phyloP scores from a whole-genome alignment of 2,113 vertebrate species.

The Catharus bicknelli region DNA sequence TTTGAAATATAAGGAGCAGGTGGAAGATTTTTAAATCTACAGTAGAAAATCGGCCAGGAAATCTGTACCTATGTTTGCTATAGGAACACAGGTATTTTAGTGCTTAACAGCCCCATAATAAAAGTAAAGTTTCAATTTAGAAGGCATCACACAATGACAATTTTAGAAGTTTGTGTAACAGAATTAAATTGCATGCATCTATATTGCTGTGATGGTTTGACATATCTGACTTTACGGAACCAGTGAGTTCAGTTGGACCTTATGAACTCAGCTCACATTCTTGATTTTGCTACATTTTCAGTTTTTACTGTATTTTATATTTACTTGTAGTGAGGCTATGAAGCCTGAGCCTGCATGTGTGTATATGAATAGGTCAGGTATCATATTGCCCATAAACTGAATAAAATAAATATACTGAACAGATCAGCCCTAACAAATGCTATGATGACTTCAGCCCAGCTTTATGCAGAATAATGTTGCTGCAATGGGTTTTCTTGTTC shows the following conservation, averaged over 20 bases:
- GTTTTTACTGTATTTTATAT: neutral
- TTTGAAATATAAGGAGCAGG: neutral
- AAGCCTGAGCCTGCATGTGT: neutral
- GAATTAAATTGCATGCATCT: neutral
- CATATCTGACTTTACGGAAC: neutral
- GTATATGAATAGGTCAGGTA: neutral
- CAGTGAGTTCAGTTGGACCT: neutral
- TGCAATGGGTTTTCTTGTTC: neutral
- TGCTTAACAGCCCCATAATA: neutral
- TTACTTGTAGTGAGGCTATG: neutral
- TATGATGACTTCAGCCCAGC: neutral
- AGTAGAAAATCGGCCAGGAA: neutral
- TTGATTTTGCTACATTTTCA: neutral
- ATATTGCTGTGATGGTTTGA: neutral
- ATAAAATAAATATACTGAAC: conserved; percentile 5
- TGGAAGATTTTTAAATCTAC: neutral
- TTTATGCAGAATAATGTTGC: neutral
- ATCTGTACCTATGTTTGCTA: neutral
- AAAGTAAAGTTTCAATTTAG: neutral
- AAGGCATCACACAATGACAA: neutral
- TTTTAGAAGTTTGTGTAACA: neutral
- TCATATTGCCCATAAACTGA: neutral
- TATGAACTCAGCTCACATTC: neutral
- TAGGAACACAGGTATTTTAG: neutral
- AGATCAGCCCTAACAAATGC: neutral